Conservation (phyloP, 1,140 invertebrate genomes). For the Cydia pomonella region DNA sequence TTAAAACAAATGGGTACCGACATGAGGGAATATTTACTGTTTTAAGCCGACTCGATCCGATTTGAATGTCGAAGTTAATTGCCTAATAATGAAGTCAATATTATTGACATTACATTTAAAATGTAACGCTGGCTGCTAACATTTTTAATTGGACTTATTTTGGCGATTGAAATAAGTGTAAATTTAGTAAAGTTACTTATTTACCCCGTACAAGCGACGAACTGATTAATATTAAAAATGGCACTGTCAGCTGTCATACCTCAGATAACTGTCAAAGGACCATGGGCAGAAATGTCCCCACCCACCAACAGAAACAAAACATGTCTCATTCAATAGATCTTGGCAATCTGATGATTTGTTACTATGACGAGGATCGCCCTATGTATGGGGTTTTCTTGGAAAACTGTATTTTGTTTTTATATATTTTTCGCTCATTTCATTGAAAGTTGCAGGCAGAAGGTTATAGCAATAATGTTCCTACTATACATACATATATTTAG, state of each 20-base stretch:
- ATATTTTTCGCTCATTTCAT: too few species aligned
- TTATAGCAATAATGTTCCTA: too few species aligned
- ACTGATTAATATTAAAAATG: background rate
- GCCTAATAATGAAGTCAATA: background rate
- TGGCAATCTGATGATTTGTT: too few species aligned
- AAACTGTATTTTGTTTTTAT: too few species aligned
- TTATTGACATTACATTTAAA: too few species aligned
- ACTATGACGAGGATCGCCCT: too few species aligned
- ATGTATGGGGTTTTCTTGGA: too few species aligned
- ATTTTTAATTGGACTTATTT: constrained; percentile 4
- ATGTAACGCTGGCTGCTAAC: background rate
- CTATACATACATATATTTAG: too few species aligned
- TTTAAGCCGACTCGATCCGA: background rate
- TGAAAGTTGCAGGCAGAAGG: too few species aligned
- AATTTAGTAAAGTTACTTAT: background rate
- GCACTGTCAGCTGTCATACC: background rate
- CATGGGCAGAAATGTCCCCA: too few species aligned
- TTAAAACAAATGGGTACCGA: background rate
- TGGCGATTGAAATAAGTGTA: background rate
- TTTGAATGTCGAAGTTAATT: background rate
- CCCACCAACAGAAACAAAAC: too few species aligned
- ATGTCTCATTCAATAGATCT: too few species aligned
- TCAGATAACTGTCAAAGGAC: background rate
- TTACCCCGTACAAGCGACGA: background rate
- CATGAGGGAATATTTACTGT: background rate